phyloP scores from a whole-genome alignment of 2,797 vertebrate genomes.

The Phoeniculus purpureus region DNA sequence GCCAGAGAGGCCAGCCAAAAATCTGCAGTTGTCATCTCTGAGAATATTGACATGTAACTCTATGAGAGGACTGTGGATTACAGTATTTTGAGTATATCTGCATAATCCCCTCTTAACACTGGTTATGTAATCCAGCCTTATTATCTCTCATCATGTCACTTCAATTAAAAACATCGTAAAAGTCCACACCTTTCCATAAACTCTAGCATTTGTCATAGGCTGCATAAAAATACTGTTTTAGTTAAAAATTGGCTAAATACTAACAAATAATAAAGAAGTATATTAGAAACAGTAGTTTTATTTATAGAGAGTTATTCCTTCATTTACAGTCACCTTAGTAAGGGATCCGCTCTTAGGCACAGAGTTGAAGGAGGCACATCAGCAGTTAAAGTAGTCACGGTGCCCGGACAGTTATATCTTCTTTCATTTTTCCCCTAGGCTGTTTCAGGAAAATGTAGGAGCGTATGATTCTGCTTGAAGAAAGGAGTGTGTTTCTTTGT shows the following conservation, averaged over 20 bases:
- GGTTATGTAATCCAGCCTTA: not conserved
- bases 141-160: not conserved
- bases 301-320: not conserved
- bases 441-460: not conserved
- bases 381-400: not conserved
- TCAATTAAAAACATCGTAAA: not conserved
- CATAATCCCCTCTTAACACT: not conserved
- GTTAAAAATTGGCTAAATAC: not conserved
- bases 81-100: not conserved
- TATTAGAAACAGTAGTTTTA: not conserved
- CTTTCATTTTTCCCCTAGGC: conserved; percentile 8
- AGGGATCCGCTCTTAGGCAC: not conserved
- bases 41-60: not conserved
- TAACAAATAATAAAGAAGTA: not conserved
- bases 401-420: not conserved
- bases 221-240: not conserved
- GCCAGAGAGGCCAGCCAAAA: not conserved
- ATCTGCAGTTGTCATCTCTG: not conserved
- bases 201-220: not conserved
- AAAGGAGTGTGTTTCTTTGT: not conserved
- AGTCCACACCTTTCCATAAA: not conserved
- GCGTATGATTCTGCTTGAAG: not conserved
- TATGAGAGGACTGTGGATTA: not conserved
- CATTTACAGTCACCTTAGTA: not conserved
- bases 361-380: not conserved